Conservation (phyloP, 2,113 vertebrate species). For the Benitochromis conjunctus region DNA sequence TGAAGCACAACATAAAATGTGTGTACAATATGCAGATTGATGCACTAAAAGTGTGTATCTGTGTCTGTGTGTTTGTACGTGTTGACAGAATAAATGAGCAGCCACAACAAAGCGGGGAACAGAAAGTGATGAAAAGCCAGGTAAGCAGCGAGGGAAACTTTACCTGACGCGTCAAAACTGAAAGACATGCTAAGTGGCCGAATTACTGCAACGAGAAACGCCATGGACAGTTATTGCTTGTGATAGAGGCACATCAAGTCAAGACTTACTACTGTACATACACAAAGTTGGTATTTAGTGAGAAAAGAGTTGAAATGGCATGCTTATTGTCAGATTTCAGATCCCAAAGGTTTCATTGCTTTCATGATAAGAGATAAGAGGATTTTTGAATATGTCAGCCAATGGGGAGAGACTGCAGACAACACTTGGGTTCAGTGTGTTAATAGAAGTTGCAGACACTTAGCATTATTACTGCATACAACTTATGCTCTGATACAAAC, state of each 20-base stretch:
- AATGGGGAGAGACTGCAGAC: conserved; percentile 8
- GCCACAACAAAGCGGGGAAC: conserved; percentile 64
- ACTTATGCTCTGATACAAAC: conserved; percentile 9
- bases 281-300: not conserved
- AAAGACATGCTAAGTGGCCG: conserved; percentile 97
- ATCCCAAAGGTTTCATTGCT: not conserved
- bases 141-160: conserved; percentile 72
- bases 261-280: not conserved
- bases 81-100: conserved; percentile 30
- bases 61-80: not conserved
- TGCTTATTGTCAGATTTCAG: not conserved
- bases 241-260: not conserved
- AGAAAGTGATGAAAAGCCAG: conserved; percentile 62
- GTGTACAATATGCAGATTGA: not conserved
- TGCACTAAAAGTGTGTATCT: not conserved
- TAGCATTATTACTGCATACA: conserved; percentile 17
- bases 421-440: not conserved
- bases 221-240: conserved; percentile 38
- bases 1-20: conserved; percentile 51
- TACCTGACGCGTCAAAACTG: conserved; percentile 99
- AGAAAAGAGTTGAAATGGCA: not conserved
- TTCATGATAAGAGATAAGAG: not conserved
- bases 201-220: conserved; percentile 86
- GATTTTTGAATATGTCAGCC: not conserved
- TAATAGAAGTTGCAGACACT: conserved; percentile 34